These are phyloP conservation scores for Heliopora coerulea DNA, from an alignment of 92 coral and sea anemone genomes.

Conservation along the genomic window DNA sequence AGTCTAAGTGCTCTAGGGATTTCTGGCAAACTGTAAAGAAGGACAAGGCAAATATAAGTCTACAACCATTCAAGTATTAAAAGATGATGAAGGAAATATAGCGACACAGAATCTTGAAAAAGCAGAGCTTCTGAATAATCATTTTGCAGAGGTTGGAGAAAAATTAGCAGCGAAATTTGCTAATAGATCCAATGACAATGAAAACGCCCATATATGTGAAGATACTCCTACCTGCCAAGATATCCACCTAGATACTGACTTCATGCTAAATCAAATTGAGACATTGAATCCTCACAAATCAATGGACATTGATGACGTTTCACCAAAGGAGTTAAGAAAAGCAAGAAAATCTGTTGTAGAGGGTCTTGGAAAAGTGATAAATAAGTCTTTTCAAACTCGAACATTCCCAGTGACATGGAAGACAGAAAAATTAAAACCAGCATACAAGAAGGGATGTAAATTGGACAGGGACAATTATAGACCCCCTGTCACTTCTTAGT, in stretches of 20 bases:
- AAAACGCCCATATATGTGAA: slow-evolving; percentile 17
- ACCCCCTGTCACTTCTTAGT: slow-evolving; percentile 56
- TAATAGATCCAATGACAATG: neutral
- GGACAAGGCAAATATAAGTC: slow-evolving; percentile 43
- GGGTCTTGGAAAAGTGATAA: slow-evolving; percentile 38
- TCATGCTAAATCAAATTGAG: slow-evolving; percentile 20
- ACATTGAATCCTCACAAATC: slow-evolving; percentile 56
- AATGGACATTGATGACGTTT: slow-evolving; percentile 43
- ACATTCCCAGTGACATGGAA: slow-evolving; percentile 56
- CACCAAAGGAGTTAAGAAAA: slow-evolving; percentile 50
- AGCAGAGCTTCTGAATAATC: slow-evolving; percentile 43
- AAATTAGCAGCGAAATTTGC: neutral
- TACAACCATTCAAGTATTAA: slow-evolving; percentile 46
- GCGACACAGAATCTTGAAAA: slow-evolving; percentile 34
- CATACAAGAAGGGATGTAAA: slow-evolving; percentile 51
- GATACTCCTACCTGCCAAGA: slow-evolving; percentile 50
- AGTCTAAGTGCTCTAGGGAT: slow-evolving; percentile 46
- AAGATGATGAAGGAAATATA: slow-evolving; percentile 40
- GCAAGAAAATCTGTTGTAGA: slow-evolving; percentile 33
- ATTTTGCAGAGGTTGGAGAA: slow-evolving; percentile 30
- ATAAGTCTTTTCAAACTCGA: slow-evolving; percentile 35
- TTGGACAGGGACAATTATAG: slow-evolving; percentile 54
- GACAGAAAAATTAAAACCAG: slow-evolving; percentile 54
- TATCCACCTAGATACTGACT: slow-evolving; percentile 11
- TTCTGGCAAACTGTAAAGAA: slow-evolving; percentile 50